Evolutionary conservation across 2,888 invertebrate species (phyloP).

Genomic region (Eumacrocentrus americanus): DNA sequence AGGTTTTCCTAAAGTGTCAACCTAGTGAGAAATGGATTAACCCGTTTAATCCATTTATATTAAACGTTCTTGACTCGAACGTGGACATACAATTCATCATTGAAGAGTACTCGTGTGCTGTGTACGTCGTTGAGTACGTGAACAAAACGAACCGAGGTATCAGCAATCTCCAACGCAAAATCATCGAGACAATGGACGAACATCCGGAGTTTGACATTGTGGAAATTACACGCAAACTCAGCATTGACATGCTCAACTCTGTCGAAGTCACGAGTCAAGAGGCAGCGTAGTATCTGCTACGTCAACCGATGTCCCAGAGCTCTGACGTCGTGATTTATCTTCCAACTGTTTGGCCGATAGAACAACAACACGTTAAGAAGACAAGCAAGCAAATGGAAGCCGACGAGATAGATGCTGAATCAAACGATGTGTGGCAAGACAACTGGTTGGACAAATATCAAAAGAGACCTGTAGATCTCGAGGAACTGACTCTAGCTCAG

Average conservation of each 20-base stretch:
- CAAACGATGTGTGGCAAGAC: slow-evolving; percentile 51
- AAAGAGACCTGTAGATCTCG: slow-evolving; percentile 52
- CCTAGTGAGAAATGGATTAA: background rate
- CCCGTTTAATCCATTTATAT: background rate
- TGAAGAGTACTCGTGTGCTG: background rate
- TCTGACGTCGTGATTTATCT: no score
- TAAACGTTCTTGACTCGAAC: background rate
- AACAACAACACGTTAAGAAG: no score
- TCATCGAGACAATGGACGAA: background rate
- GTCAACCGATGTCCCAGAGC: background rate
- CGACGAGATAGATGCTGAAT: background rate
- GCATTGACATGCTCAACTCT: background rate
- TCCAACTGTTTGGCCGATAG: no score
- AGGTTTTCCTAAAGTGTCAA: background rate
- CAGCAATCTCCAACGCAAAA: background rate
- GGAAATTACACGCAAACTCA: background rate
- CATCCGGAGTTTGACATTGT: background rate
- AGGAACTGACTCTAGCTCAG: slow-evolving; percentile 52
- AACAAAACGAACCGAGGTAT: background rate
- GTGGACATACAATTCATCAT: background rate
- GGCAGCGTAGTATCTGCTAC: background rate
- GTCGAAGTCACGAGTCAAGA: background rate
- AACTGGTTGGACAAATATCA: slow-evolving; percentile 59
- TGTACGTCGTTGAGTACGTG: background rate
- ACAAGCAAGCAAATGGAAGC: background rate